A percentile compares a stretch with the other conserved stretches of the same genome.
These are phyloP conservation scores for Drosophila longiperda DNA, from an alignment of 2,888 invertebrate species.

Conservation along the genomic window DNA sequence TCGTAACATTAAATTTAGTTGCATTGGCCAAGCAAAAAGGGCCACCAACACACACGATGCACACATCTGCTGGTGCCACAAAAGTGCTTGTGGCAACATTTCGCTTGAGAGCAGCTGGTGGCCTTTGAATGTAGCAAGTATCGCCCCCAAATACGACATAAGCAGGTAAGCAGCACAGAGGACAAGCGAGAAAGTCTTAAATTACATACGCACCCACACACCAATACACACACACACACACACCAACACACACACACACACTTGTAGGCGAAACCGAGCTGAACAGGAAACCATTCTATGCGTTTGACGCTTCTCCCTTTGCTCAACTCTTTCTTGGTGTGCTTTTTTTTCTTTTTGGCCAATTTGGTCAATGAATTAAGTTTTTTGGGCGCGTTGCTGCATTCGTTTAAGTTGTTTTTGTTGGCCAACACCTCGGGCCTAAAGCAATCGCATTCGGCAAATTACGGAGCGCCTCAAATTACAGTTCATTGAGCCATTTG, in stretches of 20 bases:
- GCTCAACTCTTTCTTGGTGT: not conserved
- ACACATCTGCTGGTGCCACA: constrained; percentile 19
- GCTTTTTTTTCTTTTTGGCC: constrained; percentile 22
- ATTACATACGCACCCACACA: constrained; percentile 76
- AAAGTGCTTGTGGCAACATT: constrained; percentile 6
- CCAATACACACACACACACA: constrained; percentile 49
- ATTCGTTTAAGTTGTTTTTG: constrained; percentile 28
- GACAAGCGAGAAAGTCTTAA: constrained; percentile 75
- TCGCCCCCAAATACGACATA: constrained; percentile 47
- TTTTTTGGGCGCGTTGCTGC: constrained; percentile 55
- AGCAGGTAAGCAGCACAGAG: constrained; percentile 38
- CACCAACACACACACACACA: not conserved
- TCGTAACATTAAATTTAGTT: not conserved
- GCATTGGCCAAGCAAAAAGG: not conserved
- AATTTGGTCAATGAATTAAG: constrained; percentile 69
- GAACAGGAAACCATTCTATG: constrained; percentile 39
- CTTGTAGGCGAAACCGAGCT: constrained; percentile 3
- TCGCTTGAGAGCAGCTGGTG: constrained; percentile 60
- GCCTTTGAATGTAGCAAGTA: constrained; percentile 41
- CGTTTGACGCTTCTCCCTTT: constrained; percentile 40
- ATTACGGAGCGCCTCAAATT: constrained; percentile 73
- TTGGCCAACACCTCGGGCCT: constrained; percentile 62
- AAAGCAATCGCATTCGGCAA: constrained; percentile 47
- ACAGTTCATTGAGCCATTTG: constrained; percentile 80
- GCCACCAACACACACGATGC: constrained; percentile 20